Base-by-base conservation (phyloP, 1,140 invertebrate genomes). In the Frieseomelitta varia region DNA sequence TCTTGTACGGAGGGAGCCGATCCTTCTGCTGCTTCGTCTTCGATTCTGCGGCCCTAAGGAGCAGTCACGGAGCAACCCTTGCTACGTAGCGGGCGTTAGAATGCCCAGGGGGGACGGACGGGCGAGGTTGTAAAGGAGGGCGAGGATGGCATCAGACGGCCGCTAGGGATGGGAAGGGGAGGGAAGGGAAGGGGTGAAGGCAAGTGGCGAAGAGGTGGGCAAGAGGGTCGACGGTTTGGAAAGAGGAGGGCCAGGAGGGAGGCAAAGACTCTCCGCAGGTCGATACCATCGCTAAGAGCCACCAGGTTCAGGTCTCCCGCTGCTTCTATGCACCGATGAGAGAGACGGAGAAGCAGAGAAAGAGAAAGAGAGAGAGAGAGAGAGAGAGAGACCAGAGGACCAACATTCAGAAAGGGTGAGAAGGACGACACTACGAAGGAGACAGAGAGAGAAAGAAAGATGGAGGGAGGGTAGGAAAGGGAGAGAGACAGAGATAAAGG, bases 271-370 rank as follows among this genome's bases (percentile, higher is more conserved):
- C 88, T 90, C 89, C 86, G 89, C 89, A 90, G 89, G 89, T 90
- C 89, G 89, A 90, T 90, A 90, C 86, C 88, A 90, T 90, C 89
- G 88, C 89, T 85, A 90, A 88, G 88, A 90, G 88, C 89, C 88
- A 88, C 88, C 88, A 90, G 88, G 88, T 90, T 90, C 87, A 89
- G 87, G 88, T 90, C 87, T 90, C 89, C 82, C 88, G 88, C 90
- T 86, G 79, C 88, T 87, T 91, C 84, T 85, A 85, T 89, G 90
- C 81, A 85, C 84, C 77, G 55, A 53, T 61, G 58, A 82, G 77
- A 55, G 56, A 30, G 83, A 86, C 74, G 53, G 85, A 69, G 53
- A 58, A 80, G 76, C 65, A 67, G 65, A 56, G n/a, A 55, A 12
- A 56, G 56, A 58, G 21, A 34, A 10, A 27, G 65, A 34, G 53